Base-by-base conservation (phyloP, 1,140 invertebrate species). In the Drosophila nigrodunni region DNA sequence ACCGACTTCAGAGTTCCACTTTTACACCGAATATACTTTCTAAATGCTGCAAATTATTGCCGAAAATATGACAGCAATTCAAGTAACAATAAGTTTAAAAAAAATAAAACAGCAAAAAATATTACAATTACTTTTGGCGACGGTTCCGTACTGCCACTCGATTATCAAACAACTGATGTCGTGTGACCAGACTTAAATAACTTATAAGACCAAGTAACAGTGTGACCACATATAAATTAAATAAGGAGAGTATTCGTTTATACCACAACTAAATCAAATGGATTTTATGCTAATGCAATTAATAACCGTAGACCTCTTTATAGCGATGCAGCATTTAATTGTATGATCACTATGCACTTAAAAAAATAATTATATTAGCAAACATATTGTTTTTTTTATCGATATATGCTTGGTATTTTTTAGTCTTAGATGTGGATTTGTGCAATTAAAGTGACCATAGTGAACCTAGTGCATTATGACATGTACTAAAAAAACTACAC, bases 131-230 rank as follows among this genome's bases (percentile, higher is more conserved):
- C 41, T 68, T 77, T 79, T 37, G 35, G 50, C 58, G 39, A 77
- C 58, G 58, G 21, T 1, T 77, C 71, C 75, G 58, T 46, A 59
- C 70, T 58, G 52, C 64, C 8, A 58, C 70, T 68, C 70, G 74
- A 77, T 74, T 77, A 77, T 72, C 69, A 66, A 73, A 74, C 66
- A 74, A 74, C 72, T 74, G 30, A 50, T 2, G 25, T 7, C 21
- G 65, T 74, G 58, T 74, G 72, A 43, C 72, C 72, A 74, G 25
- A 55, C 25, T 41, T 52, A 34, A 69, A 39, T 55, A 55, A 21
- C 6, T 61, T 61, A 11, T 25, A 55, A 61, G 62, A 61, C 21
- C 6, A 6, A 4, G n/a, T 9, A 35, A 7, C 1, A 55, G 65
- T 68, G 70, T 67, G 70, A 37, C 64, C 70, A 58, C 6, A 41